Evolutionary conservation across 2,797 vertebrate species (phyloP).

Genomic region (Gambusia yucatana): DNA sequence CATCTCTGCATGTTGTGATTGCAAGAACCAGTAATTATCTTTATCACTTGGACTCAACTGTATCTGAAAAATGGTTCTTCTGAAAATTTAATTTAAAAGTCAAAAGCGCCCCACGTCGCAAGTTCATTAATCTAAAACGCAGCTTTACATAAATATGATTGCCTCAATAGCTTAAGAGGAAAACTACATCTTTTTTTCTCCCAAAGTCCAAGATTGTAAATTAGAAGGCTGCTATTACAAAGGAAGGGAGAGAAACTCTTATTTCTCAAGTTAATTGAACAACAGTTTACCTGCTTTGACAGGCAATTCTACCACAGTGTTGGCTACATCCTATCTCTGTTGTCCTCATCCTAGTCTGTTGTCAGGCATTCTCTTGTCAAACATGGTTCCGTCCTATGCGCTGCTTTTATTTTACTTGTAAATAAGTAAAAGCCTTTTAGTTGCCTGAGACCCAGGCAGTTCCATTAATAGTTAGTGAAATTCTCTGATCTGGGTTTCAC

Average conservation of each 20-base stretch:
- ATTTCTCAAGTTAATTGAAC: conserved; percentile 63
- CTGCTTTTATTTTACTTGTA: conserved; percentile 9
- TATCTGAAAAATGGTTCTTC: conserved; percentile 64
- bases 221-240: conserved; percentile 53
- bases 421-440: conserved; percentile 32
- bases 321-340: conserved; percentile 15
- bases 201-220: conserved; percentile 54
- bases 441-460: conserved; percentile 29
- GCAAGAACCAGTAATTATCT: conserved; percentile 66
- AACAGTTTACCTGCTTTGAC: conserved; percentile 40
- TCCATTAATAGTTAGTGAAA: conserved; percentile 37
- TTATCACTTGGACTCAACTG: conserved; percentile 50
- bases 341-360: conserved; percentile 34
- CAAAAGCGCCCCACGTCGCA: conserved; percentile 50
- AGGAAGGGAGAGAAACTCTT: conserved; percentile 39
- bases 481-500: conserved; percentile 61
- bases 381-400: conserved; percentile 10
- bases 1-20: conserved; percentile 59
- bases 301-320: conserved; percentile 26
- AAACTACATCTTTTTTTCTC: conserved; percentile 54
- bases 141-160: conserved; percentile 60
- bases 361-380: not conserved
- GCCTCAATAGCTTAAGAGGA: conserved; percentile 50
- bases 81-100: conserved; percentile 71
- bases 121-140: conserved; percentile 70